A percentile compares a stretch with the other conserved stretches of the same genome.
Evolutionary conservation across 2,888 invertebrate genomes (phyloP).

Genomic region (Napeogenes sylphis): DNA sequence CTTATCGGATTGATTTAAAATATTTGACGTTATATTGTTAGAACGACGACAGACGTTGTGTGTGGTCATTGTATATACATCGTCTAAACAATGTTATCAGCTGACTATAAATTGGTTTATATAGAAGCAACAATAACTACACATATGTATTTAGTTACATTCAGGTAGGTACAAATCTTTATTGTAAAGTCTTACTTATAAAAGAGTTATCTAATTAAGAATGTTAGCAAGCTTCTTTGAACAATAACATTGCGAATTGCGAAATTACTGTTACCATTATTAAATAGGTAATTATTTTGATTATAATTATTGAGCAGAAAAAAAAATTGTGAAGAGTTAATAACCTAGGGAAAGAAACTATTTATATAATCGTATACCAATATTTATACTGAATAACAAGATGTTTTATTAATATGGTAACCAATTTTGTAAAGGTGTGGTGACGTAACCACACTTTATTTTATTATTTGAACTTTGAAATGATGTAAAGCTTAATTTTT

Average conservation of each 20-base stretch:
- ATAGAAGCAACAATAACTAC: no score
- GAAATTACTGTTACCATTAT: no score
- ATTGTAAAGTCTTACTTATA: no score
- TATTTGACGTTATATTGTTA: constrained; percentile 34
- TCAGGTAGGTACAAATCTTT: no score
- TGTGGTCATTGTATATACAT: constrained; percentile 32
- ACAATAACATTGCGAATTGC: no score
- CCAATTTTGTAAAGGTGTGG: constrained; percentile 28
- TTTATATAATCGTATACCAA: background rate
- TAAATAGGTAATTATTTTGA: no score
- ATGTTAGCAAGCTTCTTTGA: no score
- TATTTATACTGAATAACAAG: background rate
- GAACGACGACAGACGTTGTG: constrained; percentile 30
- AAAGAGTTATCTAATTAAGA: no score
- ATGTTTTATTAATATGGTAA: constrained; percentile 9
- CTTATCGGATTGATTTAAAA: constrained; percentile 32
- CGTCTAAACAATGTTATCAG: constrained; percentile 7
- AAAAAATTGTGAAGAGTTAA: no score
- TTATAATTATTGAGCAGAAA: no score
- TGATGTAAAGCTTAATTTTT: background rate
- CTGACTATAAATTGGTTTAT: background rate
- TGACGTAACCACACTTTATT: constrained; percentile 25
- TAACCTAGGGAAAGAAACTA: background rate
- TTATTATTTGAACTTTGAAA: constrained; percentile 16
- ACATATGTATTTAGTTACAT: no score